Conservation (phyloP, 2,888 invertebrate species). For the Ischnus inquisitorius region DNA sequence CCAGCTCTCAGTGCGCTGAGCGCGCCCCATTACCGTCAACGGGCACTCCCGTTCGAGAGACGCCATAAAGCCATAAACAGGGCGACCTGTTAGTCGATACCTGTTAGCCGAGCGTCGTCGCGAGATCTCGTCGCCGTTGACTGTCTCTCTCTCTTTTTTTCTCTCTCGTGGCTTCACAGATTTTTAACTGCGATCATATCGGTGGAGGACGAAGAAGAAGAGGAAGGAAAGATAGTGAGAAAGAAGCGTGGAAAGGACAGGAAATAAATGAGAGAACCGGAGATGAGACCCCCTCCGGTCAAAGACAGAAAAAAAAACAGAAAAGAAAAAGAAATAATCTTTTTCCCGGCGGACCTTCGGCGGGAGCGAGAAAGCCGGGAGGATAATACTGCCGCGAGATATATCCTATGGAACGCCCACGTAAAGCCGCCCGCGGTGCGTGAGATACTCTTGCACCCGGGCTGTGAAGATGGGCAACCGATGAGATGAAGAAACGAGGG, state of each 20-base stretch:
- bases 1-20: conserved; percentile 29
- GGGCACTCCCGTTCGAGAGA: conserved; percentile 74
- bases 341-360: conserved; percentile 39
- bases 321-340: conserved; percentile 69
- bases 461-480: conserved; percentile 35
- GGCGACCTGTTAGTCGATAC: conserved; percentile 75
- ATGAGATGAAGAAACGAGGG: conserved; percentile 22
- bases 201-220: conserved; percentile 20
- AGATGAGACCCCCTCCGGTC: conserved; percentile 44
- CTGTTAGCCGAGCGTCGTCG: conserved; percentile 69
- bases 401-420: conserved; percentile 58
- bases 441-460: conserved; percentile 50
- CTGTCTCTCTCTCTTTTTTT: conserved; percentile 22
- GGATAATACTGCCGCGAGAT: conserved; percentile 36
- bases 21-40: conserved; percentile 74
- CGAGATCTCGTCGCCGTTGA: conserved; percentile 63
- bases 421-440: conserved; percentile 51
- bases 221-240: conserved; percentile 30
- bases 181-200: conserved; percentile 68
- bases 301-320: conserved; percentile 6
- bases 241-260: conserved; percentile 49
- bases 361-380: conserved; percentile 47
- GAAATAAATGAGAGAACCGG: conserved; percentile 40
- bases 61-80: conserved; percentile 76
- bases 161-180: conserved; percentile 45